Base-by-base conservation (phyloP, 2,888 invertebrate genomes). In the Hymenopus coronatus region DNA sequence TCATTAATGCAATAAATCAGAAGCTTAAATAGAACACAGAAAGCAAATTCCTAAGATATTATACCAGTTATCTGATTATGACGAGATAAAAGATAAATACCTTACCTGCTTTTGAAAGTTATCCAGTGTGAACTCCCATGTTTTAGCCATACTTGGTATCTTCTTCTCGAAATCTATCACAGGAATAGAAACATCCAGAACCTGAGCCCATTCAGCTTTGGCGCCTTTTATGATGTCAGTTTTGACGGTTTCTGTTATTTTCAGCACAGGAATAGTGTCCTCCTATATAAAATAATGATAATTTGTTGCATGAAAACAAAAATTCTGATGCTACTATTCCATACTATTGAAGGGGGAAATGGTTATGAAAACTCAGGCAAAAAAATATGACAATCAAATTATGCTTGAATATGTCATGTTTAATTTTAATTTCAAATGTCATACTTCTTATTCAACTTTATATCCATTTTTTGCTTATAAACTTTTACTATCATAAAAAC, bases 51-150 rank as follows among this genome's bases (percentile, higher is more conserved):
- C 27, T n/a, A 84, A 25, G 12, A 84, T 88, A 85, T 88, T 88
- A 83, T 46, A 81, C 85, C 33, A 88, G 33, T 83, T 88, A 82
- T 27, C 25, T 82, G n/a, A 82, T 89, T 85, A 89, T 46, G 30
- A 86, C 84, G 40, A 28, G 14, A 83, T n/a, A 85, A 70, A 70
- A 30, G 3, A 30, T 20, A n/a, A 87, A 89, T 88, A 33, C 33
- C 40, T 90, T 92, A 95, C 95, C 93, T 98, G 97, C 93, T 99
- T 99, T 93, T 99, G 99, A 93, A 99, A 99, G 33, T 96, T 97
- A 93, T 99, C 99, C 92, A 99, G 94, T 92, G 98, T 97, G 93
- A 99, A 99, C 1, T 97, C 96, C 93, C 96, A 98, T 90, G 95
- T 95, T 92, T 97, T 96, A 0, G 99, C 99, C 94, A 97, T 97